Evolutionary conservation across 1,140 invertebrate species (phyloP).

Genomic region (Coboldia fuscipes): DNA sequence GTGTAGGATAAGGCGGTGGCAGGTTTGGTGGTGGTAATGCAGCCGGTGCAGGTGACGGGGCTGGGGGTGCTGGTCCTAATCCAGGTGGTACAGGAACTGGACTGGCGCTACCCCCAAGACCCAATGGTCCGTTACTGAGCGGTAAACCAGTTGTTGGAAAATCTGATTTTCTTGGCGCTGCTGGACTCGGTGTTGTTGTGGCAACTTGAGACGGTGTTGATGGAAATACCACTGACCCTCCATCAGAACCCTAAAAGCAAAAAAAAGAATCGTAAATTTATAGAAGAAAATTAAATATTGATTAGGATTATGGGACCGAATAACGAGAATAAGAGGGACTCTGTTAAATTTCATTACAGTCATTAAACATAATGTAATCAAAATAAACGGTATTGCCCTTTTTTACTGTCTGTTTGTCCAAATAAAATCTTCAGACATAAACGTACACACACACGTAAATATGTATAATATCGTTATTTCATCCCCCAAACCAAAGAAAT

Average conservation of each 20-base stretch:
- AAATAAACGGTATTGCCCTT: background rate
- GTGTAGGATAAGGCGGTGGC: conserved; percentile 5
- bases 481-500: too few species aligned
- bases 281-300: background rate
- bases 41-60: conserved; percentile 4
- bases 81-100: conserved; percentile 2
- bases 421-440: background rate
- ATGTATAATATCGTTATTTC: too few species aligned
- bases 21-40: conserved; percentile 5
- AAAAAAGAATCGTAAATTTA: conserved; percentile 7
- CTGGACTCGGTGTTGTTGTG: conserved; percentile 11
- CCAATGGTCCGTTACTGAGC: conserved; percentile 9
- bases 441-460: too few species aligned
- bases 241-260: conserved; percentile 38
- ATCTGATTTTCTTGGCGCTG: conserved; percentile 11
- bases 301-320: background rate
- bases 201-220: conserved; percentile 34
- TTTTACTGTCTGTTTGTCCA: background rate
- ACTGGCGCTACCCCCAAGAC: conserved; percentile 8
- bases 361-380: background rate
- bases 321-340: background rate
- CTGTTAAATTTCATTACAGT: background rate
- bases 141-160: conserved; percentile 7
- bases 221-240: conserved; percentile 51
- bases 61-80: conserved; percentile 3